Base-by-base conservation (phyloP, 1,140 invertebrate species). In the Papilio dardanus region DNA sequence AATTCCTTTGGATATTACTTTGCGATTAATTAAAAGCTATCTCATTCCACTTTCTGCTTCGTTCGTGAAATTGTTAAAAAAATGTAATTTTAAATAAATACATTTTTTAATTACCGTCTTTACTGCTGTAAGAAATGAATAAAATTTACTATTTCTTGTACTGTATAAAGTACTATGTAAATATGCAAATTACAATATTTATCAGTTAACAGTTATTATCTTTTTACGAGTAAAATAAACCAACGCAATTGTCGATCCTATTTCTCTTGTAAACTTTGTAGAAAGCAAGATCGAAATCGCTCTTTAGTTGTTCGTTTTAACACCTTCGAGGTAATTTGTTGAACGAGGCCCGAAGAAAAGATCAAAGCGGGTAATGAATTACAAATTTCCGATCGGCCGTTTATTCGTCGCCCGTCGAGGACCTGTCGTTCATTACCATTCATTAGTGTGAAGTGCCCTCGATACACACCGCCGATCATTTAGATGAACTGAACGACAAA, bases 311-410 rank as follows among this genome's bases (percentile, higher is more conserved):
- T 46, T 46, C 40, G 19, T 71, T 71, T 42, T 19, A 71, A 42
- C 37, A 71, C 37, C 40, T 33, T 71, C 3, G 1, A 65, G 12
- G 14, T 30, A 75, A 76, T 66, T 75, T 75, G 40, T 54, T 31
- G 71, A 73, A 69, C 65, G 75, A 71, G 71, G 67, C 21, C 42
- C 14, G 58, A 65, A 65, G 31, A 77, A 75, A 79, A 78, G 77
- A 74, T 74, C 71, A 76, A 78, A 77, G 73, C 73, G 42, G 62
- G 75, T 66, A 67, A 66, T 73, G 79, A 82, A 80, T 77, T 79
- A 78, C 77, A 81, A 86, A 80, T 85, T 75, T 74, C 66, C 80
- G 79, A 86, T 83, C 79, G 80, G 76, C 66, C 77, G 77, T 81
- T 83, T 78, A 84, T 84, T 81, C 79, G 83, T 81, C 81, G 80